Conservation (phyloP, 2,113 vertebrate genomes). For the Epinephelus lanceolatus region DNA sequence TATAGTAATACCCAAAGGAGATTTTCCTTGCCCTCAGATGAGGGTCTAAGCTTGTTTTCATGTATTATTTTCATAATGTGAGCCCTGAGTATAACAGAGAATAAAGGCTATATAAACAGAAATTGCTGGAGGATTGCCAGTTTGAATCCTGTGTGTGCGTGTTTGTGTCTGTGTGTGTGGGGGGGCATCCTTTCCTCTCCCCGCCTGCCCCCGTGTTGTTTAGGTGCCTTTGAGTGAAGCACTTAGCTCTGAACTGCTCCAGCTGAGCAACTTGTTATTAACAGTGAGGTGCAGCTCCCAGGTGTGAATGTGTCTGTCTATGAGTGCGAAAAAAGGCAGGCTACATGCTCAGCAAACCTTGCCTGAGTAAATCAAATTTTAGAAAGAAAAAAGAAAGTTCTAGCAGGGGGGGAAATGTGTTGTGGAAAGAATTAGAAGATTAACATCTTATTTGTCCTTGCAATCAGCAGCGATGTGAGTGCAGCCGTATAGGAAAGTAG, state of each 20-base stretch:
- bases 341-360: constrained; percentile 34
- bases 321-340: constrained; percentile 20
- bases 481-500: not conserved
- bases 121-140: constrained; percentile 3
- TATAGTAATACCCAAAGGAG: not conserved
- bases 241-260: constrained; percentile 29
- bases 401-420: not conserved
- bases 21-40: not conserved
- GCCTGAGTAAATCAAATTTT: constrained; percentile 13
- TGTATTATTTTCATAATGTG: constrained; percentile 18
- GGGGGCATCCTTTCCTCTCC: not conserved
- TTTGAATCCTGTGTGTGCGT: not conserved
- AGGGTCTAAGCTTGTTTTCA: constrained; percentile 1
- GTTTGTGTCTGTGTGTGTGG: not conserved
- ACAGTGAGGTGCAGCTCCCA: constrained; percentile 39
- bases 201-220: not conserved
- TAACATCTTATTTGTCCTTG: constrained; percentile 27
- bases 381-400: not conserved
- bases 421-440: not conserved
- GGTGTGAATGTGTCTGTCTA: constrained; percentile 24
- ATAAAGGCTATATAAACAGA: not conserved
- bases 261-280: constrained; percentile 49
- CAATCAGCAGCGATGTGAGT: not conserved
- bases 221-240: constrained; percentile 27
- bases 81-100: constrained; percentile 4